Percentiles rank a stretch among this genome's conserved stretches.
These are phyloP conservation scores for Sphyrna mokarran DNA, from an alignment of 2,113 vertebrate genomes.

Conservation along the genomic window DNA sequence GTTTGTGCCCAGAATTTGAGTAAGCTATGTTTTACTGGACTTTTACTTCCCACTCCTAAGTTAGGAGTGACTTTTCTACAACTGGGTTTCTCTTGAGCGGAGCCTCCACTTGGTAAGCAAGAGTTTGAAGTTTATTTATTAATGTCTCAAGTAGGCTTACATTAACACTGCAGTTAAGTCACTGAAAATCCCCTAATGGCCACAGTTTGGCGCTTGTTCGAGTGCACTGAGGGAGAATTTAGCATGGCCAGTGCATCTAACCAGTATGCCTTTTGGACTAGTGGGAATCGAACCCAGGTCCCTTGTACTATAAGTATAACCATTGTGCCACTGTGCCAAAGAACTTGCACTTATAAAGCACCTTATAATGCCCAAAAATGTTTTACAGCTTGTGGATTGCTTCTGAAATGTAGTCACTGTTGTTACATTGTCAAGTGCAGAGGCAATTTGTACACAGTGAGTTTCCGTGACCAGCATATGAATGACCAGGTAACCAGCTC, in stretches of 20 bases:
- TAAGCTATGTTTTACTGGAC: background rate
- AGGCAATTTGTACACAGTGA: background rate
- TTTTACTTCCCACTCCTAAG: background rate
- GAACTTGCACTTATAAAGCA: background rate
- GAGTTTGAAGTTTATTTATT: too few species aligned
- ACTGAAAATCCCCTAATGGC: too few species aligned
- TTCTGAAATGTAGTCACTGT: background rate
- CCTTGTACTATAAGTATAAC: too few species aligned
- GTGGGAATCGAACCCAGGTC: too few species aligned
- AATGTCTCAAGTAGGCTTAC: too few species aligned
- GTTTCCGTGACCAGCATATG: background rate
- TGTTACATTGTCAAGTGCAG: background rate
- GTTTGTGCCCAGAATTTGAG: background rate
- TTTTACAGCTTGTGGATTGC: background rate
- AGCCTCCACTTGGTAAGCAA: background rate
- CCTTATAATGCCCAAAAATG: background rate
- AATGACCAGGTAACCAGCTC: background rate
- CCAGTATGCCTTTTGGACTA: too few species aligned
- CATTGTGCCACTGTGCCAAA: background rate
- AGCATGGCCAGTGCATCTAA: too few species aligned
- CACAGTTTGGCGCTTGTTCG: too few species aligned
- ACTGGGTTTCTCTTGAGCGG: background rate
- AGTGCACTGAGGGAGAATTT: too few species aligned
- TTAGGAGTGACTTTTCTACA: background rate
- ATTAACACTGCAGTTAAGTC: too few species aligned